phyloP scores from a whole-genome alignment of 2,797 vertebrate species.

The Hypotaenidia okinawae region DNA sequence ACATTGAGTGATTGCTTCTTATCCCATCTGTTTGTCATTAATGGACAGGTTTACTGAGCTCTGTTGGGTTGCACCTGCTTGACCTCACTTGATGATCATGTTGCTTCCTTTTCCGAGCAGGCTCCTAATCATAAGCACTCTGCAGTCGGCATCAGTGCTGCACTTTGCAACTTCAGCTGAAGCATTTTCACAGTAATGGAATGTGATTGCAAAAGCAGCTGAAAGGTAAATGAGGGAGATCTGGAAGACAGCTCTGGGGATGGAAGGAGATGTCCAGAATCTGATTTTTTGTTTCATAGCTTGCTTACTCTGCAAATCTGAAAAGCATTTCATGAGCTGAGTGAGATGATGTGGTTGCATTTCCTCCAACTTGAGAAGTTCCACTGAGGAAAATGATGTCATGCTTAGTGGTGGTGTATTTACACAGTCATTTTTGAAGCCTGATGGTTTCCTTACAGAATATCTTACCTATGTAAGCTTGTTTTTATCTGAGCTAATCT shows the following conservation, averaged over 20 bases:
- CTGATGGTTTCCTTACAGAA: background rate
- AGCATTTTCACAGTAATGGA: background rate
- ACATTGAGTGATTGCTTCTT: background rate
- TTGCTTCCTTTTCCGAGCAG: background rate
- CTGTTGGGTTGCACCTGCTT: background rate
- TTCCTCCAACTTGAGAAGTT: background rate
- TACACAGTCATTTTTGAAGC: background rate
- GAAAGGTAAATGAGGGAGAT: background rate
- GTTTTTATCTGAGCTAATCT: background rate
- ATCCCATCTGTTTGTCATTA: slow-evolving; percentile 3
- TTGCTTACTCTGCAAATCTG: background rate
- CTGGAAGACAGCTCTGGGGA: background rate
- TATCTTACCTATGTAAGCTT: background rate
- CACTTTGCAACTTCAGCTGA: slow-evolving; percentile 19
- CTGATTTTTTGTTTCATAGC: background rate
- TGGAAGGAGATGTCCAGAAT: background rate
- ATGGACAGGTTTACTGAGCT: background rate
- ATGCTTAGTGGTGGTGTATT: background rate
- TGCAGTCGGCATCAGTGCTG: background rate
- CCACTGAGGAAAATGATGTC: background rate
- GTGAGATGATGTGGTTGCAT: background rate
- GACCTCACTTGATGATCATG: background rate
- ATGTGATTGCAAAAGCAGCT: background rate
- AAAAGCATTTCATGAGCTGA: background rate
- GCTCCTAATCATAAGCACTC: background rate